phyloP scores from a whole-genome alignment of 2,888 invertebrate genomes.

The Candidula unifasciata region DNA sequence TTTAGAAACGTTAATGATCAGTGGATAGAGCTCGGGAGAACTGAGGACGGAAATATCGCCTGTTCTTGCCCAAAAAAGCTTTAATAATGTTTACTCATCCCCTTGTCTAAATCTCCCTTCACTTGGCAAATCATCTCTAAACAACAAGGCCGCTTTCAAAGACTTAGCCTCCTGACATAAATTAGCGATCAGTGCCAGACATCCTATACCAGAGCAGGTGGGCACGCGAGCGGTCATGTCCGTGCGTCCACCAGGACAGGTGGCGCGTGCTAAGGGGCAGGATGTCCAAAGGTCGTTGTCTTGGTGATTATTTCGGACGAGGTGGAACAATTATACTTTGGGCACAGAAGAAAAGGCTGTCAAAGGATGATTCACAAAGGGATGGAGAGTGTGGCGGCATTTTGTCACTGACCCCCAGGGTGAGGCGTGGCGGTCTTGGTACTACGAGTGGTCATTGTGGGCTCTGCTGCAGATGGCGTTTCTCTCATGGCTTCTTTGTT shows the following conservation, averaged over 20 bases:
- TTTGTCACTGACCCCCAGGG: constrained; percentile 1
- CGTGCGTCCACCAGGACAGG: constrained; percentile 24
- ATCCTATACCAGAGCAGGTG: background rate
- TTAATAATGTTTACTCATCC: too few relatives aligned
- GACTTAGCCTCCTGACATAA: too few relatives aligned
- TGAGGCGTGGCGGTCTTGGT: background rate
- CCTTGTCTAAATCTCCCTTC: too few relatives aligned
- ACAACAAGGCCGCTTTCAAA: too few relatives aligned
- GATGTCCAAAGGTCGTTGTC: constrained; percentile 12
- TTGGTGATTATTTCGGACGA: background rate
- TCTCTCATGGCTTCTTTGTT: background rate
- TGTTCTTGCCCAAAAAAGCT: too few relatives aligned
- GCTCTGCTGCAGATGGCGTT: constrained; percentile 3
- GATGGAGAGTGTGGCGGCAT: background rate
- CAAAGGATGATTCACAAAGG: background rate
- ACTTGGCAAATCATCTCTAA: too few relatives aligned
- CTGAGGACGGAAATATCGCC: too few relatives aligned
- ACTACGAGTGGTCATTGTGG: constrained; percentile 30
- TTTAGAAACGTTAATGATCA: too few relatives aligned
- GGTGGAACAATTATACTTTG: constrained; percentile 3
- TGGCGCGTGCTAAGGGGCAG: constrained; percentile 25
- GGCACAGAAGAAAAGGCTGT: background rate
- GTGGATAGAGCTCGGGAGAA: too few relatives aligned
- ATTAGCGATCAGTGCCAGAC: too few relatives aligned
- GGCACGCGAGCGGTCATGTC: background rate